Evolutionary conservation across 2,113 vertebrate genomes (phyloP), one percentile per base, ranked within the genome.

Genomic region (Mungos mungo): DNA sequence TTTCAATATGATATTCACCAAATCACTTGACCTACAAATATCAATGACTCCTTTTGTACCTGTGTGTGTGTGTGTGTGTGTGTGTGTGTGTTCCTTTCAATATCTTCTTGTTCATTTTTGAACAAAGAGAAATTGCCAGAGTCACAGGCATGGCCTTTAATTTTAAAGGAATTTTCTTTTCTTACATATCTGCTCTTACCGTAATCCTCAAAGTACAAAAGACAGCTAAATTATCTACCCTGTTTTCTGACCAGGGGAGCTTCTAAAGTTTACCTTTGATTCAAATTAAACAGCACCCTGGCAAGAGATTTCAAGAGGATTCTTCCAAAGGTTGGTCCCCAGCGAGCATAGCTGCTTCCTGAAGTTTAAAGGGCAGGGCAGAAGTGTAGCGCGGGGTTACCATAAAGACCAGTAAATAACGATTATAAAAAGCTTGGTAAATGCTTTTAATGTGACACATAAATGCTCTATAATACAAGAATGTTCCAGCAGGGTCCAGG

Each of bases 121-220:
- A 90, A 86, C 96, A 89, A 85, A 93, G 76, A 90, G 21, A 93
- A 79, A 66, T 74, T 88, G 71, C 38, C 90, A 76, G 74, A 88
- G 74, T 93, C 80, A 95, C 89, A 93, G 71, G 84, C 15, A 90
- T 10, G 15, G 60, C 2, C 85, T 96, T 96, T 96, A 74, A 96
- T 96, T 97, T 96, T 82, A 94, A 94, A 94, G 88, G 79, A 91
- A 71, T 76, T 88, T 93, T 96, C 50, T 91, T 94, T 86, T 68
- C 76, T 89, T 66, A 68, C 38, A 97, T 83, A 76, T 93, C 94
- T 89, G 35, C 25, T 77, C 12, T 60, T 68, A 33, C 19, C 2
- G 1, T 93, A 89, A 96, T 85, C 45, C 41, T 60, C 69, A 47
- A 82, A 93, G 41, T 35, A 82, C 45, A 76, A 95, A 87, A 77